phyloP scores from a whole-genome alignment of 2,888 invertebrate genomes.

The Pomacea canaliculata region DNA sequence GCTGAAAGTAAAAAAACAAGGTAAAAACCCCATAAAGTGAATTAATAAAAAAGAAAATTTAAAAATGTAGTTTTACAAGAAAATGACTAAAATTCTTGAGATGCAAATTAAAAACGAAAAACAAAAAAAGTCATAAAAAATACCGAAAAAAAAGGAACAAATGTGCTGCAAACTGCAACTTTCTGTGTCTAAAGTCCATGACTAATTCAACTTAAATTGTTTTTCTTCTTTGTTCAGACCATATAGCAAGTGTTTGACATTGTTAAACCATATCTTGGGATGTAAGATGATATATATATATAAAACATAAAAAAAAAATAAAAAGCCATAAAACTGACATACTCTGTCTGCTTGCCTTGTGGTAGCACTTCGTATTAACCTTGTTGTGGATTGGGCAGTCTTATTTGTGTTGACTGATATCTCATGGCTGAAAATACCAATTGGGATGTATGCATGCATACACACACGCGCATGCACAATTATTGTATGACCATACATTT shows the following conservation, averaged over 20 bases:
- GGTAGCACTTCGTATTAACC: conserved; percentile 45
- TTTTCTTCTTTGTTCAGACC: too few relatives aligned
- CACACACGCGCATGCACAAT: conserved; percentile 5
- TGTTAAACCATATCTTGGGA: too few relatives aligned
- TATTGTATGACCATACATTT: neutral
- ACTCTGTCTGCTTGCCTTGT: conserved; percentile 47
- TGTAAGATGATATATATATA: too few relatives aligned
- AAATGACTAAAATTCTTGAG: neutral
- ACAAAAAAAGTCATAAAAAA: too few relatives aligned
- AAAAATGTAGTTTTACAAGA: conserved; percentile 7
- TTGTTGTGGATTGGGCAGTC: conserved; percentile 52
- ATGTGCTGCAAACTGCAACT: too few relatives aligned
- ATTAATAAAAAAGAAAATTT: conserved; percentile 5
- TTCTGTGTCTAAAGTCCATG: too few relatives aligned
- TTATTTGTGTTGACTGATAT: conserved; percentile 58
- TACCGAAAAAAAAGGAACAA: too few relatives aligned
- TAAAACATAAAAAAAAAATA: too few relatives aligned
- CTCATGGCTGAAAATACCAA: conserved; percentile 53
- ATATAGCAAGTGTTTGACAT: too few relatives aligned
- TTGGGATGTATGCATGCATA: neutral
- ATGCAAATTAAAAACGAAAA: too few relatives aligned
- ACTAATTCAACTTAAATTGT: too few relatives aligned
- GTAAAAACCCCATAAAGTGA: neutral
- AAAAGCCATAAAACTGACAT: conserved; percentile 19
- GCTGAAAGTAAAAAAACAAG: conserved; percentile 59